phyloP scores from a whole-genome alignment of 2,113 vertebrate genomes.

The Trematocara zebra region DNA sequence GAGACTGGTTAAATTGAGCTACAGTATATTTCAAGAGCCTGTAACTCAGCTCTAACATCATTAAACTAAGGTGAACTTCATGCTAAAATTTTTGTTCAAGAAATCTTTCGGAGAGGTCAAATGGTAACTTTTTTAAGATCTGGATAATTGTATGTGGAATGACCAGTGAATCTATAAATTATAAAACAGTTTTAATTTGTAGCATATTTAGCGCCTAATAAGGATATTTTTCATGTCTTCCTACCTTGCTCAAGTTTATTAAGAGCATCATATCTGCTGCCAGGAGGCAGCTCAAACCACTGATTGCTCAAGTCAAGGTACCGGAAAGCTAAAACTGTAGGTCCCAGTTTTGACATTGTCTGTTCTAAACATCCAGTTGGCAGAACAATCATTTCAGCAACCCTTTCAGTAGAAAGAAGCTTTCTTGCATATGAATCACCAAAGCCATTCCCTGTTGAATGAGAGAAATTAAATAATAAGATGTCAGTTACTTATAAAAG shows the following conservation, averaged over 20 bases:
- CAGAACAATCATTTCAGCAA: constrained; percentile 60
- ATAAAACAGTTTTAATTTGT: background rate
- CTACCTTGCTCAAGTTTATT: constrained; percentile 67
- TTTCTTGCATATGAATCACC: constrained; percentile 40
- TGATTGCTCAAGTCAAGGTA: constrained; percentile 78
- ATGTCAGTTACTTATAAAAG: background rate
- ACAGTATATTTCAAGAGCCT: background rate
- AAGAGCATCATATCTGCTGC: constrained; percentile 68
- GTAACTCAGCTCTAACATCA: background rate
- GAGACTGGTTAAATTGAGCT: background rate
- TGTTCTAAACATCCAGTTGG: constrained; percentile 79
- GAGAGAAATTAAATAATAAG: background rate
- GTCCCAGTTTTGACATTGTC: constrained; percentile 71
- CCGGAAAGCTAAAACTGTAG: constrained; percentile 68
- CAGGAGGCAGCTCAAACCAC: constrained; percentile 71
- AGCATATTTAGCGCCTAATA: background rate
- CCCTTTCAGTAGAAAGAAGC: constrained; percentile 66
- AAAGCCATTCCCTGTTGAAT: constrained; percentile 49
- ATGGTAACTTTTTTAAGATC: background rate
- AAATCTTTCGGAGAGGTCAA: background rate
- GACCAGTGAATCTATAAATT: background rate
- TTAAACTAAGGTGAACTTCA: background rate
- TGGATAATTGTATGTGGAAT: rapidly evolving
- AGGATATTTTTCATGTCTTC: background rate
- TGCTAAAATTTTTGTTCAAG: background rate